A percentile compares a stretch with the other conserved stretches of the same genome.
These are phyloP conservation scores for Sympetrum striolatum DNA, from an alignment of 2,888 invertebrate species.

Conservation along the genomic window DNA sequence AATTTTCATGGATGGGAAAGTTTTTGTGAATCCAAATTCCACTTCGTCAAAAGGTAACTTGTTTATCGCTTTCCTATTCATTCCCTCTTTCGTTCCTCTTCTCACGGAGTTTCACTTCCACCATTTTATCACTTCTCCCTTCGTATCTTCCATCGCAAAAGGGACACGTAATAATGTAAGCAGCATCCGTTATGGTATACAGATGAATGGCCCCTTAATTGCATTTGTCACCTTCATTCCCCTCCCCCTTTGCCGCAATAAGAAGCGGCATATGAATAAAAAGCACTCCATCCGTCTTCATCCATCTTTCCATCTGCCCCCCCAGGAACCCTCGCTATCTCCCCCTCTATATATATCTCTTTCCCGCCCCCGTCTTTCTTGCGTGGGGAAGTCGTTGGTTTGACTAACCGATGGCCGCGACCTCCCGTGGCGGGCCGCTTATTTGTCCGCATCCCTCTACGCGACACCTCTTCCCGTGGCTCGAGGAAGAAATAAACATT, in stretches of 20 bases:
- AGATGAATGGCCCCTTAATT: slow-evolving; percentile 38
- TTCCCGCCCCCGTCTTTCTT: not conserved
- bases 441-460: not conserved
- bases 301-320: slow-evolving; percentile 8
- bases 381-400: not conserved
- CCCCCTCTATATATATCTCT: not conserved
- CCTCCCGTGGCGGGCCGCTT: not conserved
- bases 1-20: too few relatives aligned
- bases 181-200: slow-evolving; percentile 29
- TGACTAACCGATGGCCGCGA: not conserved
- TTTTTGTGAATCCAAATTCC: too few relatives aligned
- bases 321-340: not conserved
- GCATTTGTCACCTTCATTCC: slow-evolving; percentile 36
- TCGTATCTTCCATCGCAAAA: not conserved
- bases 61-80: not conserved
- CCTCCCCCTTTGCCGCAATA: not conserved
- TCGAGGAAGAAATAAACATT: not conserved
- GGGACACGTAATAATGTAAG: slow-evolving; percentile 15
- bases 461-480: not conserved
- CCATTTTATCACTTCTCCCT: not conserved
- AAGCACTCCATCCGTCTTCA: slow-evolving; percentile 34
- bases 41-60: too few relatives aligned
- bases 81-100: not conserved
- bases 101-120: not conserved
- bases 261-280: slow-evolving; percentile 6